These are phyloP conservation scores for Struthidea cinerea DNA, from an alignment of 2,113 vertebrate genomes.

Conservation along the genomic window DNA sequence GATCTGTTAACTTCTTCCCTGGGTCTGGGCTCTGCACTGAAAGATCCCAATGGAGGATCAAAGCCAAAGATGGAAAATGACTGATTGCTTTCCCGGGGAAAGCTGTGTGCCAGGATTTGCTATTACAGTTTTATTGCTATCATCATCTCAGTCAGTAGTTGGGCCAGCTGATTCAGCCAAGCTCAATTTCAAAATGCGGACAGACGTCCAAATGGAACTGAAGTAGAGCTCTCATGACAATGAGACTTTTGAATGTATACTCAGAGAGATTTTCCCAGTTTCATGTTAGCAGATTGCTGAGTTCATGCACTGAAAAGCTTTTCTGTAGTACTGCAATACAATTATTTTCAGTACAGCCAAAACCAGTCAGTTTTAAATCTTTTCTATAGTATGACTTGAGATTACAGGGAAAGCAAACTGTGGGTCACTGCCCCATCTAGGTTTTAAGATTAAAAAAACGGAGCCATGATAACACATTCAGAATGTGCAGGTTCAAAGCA, in stretches of 20 bases:
- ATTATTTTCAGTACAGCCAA: not conserved
- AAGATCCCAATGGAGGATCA: slow-evolving; percentile 28
- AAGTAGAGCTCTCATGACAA: not conserved
- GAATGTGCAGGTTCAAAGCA: not conserved
- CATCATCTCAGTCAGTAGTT: slow-evolving; percentile 32
- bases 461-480: not conserved
- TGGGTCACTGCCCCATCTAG: not conserved
- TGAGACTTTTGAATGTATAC: not conserved
- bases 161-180: slow-evolving; percentile 38
- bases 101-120: slow-evolving; percentile 1
- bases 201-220: not conserved
- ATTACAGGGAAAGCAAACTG: not conserved
- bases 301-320: not conserved
- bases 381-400: not conserved
- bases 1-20: slow-evolving; percentile 15
- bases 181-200: not conserved
- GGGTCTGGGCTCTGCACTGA: not conserved
- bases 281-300: not conserved
- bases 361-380: not conserved
- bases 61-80: slow-evolving; percentile 37
- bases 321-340: not conserved
- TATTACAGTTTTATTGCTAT: slow-evolving; percentile 49
- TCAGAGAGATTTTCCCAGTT: not conserved
- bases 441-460: not conserved
- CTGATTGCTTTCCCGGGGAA: not conserved